Conservation (phyloP, 2,888 invertebrate genomes). For the Lasioglossum marginatum region DNA sequence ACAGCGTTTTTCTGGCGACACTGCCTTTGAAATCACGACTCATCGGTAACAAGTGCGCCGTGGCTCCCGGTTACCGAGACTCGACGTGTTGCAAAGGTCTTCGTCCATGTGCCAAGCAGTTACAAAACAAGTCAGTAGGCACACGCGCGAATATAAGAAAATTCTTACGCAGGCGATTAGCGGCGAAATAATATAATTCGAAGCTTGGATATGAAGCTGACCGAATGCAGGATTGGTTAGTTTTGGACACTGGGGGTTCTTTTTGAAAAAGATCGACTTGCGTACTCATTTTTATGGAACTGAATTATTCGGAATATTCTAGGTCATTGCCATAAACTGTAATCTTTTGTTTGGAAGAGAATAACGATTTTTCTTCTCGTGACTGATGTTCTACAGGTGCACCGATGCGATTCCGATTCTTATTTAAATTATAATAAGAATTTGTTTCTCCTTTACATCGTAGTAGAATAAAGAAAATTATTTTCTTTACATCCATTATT, state of each 20-base stretch:
- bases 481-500: background rate
- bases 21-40: constrained; percentile 51
- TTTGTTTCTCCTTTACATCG: background rate
- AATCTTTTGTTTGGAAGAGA: background rate
- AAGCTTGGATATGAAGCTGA: constrained; percentile 68
- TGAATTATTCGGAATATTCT: background rate
- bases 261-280: constrained; percentile 55
- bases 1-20: constrained; percentile 38
- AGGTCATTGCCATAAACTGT: background rate
- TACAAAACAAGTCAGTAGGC: constrained; percentile 70
- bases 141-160: constrained; percentile 62
- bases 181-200: constrained; percentile 68
- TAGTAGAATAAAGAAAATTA: background rate
- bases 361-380: background rate
- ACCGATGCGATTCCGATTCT: background rate
- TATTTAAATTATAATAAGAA: background rate
- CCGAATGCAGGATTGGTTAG: constrained; percentile 55
- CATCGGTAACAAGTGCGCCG: constrained; percentile 30
- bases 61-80: constrained; percentile 39
- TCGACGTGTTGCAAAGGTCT: constrained; percentile 62
- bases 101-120: constrained; percentile 70
- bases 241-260: constrained; percentile 5
- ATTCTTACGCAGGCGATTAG: constrained; percentile 70
- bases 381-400: background rate
- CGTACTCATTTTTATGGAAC: background rate